Evolutionary conservation across 2,888 invertebrate genomes (phyloP).

Genomic region (Dolichopus griseipennis): DNA sequence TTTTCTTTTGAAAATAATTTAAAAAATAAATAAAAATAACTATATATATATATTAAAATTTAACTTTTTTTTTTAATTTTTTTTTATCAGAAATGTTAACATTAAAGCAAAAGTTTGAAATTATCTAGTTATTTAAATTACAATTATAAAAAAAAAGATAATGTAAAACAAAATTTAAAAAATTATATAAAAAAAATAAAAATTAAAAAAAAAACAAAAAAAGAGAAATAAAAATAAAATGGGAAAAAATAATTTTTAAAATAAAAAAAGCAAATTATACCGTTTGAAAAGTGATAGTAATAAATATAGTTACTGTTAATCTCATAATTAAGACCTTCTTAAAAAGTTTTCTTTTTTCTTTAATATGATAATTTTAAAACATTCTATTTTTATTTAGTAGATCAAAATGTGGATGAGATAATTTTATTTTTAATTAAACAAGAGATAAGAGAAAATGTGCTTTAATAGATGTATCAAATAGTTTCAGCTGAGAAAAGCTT

Average conservation of each 20-base stretch:
- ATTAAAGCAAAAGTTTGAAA: conserved; percentile 5
- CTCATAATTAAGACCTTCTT: not conserved
- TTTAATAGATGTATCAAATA: too few relatives aligned
- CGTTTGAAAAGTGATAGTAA: conserved; percentile 6
- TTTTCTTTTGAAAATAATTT: not conserved
- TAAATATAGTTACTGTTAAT: conserved; percentile 6
- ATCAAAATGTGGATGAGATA: too few relatives aligned
- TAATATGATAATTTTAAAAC: too few relatives aligned
- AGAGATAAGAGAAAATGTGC: too few relatives aligned
- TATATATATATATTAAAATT: not conserved
- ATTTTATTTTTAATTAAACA: too few relatives aligned
- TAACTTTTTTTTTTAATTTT: not conserved
- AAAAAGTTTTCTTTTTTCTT: not conserved
- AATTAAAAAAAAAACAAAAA: not conserved
- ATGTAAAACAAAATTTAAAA: not conserved
- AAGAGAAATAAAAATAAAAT: not conserved
- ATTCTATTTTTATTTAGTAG: too few relatives aligned
- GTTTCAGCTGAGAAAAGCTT: too few relatives aligned
- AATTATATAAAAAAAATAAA: too few relatives aligned
- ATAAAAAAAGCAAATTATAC: not conserved
- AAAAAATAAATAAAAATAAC: not conserved
- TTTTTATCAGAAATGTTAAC: not conserved
- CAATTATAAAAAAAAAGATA: not conserved
- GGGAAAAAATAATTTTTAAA: not conserved
- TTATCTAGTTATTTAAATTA: conserved; percentile 1